Percentiles rank a stretch among this genome's conserved stretches.
phyloP scores from a whole-genome alignment of 2,113 vertebrate genomes.

The Catharus fuscescens region DNA sequence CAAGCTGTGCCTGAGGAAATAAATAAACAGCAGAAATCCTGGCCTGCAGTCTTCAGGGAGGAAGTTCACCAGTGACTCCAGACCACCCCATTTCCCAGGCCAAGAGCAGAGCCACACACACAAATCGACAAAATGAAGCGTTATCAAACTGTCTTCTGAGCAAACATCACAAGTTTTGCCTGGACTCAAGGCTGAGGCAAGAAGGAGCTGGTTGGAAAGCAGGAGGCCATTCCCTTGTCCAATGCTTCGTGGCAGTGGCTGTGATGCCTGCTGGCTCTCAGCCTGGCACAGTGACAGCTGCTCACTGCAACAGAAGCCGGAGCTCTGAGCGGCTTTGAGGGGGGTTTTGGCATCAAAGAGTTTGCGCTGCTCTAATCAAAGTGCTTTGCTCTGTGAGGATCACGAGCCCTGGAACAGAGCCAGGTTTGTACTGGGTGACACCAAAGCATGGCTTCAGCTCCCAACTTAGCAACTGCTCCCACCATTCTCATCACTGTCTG shows the following conservation, averaged over 20 bases:
- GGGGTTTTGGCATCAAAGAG: slow-evolving; percentile 35
- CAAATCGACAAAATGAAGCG: fast-evolving
- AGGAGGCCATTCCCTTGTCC: neutral
- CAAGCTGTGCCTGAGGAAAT: neutral
- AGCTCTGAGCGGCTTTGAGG: neutral
- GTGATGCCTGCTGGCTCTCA: neutral
- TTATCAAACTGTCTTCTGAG: neutral
- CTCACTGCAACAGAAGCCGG: slow-evolving; percentile 9
- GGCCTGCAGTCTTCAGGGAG: neutral
- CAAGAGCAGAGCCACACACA: neutral
- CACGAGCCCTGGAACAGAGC: neutral
- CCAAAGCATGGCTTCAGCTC: neutral
- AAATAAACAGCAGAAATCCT: neutral
- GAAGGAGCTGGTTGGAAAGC: neutral
- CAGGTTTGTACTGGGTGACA: neutral
- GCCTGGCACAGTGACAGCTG: slow-evolving; percentile 46
- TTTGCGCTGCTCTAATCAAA: slow-evolving; percentile 30
- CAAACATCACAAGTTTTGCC: neutral
- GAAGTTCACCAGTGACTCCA: neutral
- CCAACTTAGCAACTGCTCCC: neutral
- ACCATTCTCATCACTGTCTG: fast-evolving
- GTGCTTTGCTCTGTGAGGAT: slow-evolving; percentile 26
- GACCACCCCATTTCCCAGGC: neutral
- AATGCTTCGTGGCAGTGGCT: fast-evolving
- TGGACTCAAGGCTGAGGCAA: neutral